Percentiles rank a stretch among this genome's conserved stretches.
phyloP scores from a whole-genome alignment of 2,888 invertebrate species.

The Cheilosia scutellata region DNA sequence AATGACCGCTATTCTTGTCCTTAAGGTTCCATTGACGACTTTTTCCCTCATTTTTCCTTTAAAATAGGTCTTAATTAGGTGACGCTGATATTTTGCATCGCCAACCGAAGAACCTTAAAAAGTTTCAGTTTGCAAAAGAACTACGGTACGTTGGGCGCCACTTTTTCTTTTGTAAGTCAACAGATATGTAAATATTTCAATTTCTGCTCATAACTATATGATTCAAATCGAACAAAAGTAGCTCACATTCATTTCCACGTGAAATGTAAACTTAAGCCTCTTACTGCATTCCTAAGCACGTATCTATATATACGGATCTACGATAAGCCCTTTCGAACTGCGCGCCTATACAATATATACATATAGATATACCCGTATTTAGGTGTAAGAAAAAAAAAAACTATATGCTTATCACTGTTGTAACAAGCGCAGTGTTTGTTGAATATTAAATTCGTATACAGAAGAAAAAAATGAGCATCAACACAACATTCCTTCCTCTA shows the following conservation, averaged over 20 bases:
- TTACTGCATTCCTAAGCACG: slow-evolving; percentile 29
- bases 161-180: neutral
- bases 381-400: slow-evolving; percentile 45
- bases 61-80: too few relatives aligned
- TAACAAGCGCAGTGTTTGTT: slow-evolving; percentile 63
- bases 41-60: too few relatives aligned
- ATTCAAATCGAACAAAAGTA: neutral
- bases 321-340: slow-evolving; percentile 49
- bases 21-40: too few relatives aligned
- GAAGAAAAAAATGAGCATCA: slow-evolving; percentile 2
- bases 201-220: neutral
- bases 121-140: too few relatives aligned
- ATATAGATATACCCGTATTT: slow-evolving; percentile 8
- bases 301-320: slow-evolving; percentile 24
- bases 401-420: slow-evolving; percentile 54
- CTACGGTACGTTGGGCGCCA: neutral
- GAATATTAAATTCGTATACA: slow-evolving; percentile 43
- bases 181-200: neutral
- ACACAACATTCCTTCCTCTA: slow-evolving; percentile 37
- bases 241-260: neutral
- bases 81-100: too few relatives aligned
- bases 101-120: too few relatives aligned
- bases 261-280: slow-evolving; percentile 5
- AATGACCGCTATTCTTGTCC: too few relatives aligned
- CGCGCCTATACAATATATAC: too few relatives aligned